Conservation (phyloP, 2,888 invertebrate species). For the Eilema griseolum region DNA sequence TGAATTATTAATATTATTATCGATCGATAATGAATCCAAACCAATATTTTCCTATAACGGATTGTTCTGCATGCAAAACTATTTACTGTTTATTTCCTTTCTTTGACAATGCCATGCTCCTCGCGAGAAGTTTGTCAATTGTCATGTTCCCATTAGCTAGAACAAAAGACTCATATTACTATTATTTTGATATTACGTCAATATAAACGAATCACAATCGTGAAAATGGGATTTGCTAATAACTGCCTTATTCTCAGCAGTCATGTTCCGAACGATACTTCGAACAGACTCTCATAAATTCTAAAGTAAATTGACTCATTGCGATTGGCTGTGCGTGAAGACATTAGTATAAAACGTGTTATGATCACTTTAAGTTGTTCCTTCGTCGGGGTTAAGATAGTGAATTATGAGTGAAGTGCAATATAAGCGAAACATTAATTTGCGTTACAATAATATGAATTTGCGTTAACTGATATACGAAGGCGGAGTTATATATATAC, state of each 20-base stretch:
- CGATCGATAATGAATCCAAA: not conserved
- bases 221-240: constrained; percentile 4
- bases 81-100: constrained; percentile 6
- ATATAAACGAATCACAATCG: not conserved
- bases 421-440: constrained; percentile 10
- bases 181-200: constrained; percentile 3
- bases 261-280: not conserved
- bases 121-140: constrained; percentile 3
- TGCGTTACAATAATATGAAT: constrained; percentile 22
- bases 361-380: not conserved
- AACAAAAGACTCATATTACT: constrained; percentile 10
- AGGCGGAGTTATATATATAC: constrained; percentile 50
- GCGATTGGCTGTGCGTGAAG: not conserved
- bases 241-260: not conserved
- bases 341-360: not conserved
- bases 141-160: not conserved
- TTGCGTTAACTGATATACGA: constrained; percentile 34
- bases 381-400: not conserved
- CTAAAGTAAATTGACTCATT: constrained; percentile 5
- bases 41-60: not conserved
- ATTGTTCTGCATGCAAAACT: not conserved
- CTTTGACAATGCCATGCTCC: not conserved
- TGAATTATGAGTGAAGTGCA: too few relatives aligned
- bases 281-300: not conserved
- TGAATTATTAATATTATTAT: not conserved